These are phyloP conservation scores for Bombyx huttoni DNA, from an alignment of 2,888 invertebrate species.

Conservation along the genomic window DNA sequence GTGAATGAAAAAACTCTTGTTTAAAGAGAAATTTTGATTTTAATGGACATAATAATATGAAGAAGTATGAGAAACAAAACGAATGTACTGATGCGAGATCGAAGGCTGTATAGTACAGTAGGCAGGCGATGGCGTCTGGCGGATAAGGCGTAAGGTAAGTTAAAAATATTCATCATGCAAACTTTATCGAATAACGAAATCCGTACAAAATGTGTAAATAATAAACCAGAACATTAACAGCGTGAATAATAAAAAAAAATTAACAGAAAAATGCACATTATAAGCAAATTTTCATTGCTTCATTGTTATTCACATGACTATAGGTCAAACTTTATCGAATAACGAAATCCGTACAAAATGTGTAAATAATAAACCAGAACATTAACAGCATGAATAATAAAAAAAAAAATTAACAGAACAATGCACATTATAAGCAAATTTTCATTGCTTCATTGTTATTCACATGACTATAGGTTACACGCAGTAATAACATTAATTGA, in stretches of 20 bases:
- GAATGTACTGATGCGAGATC: no score
- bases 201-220: no score
- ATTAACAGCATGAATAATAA: neutral
- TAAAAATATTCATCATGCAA: no score
- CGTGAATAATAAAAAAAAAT: neutral
- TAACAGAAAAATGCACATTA: neutral
- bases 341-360: no score
- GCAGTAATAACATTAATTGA: constrained; percentile 9
- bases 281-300: neutral
- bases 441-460: neutral
- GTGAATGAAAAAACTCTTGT: no score
- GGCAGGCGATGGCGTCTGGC: no score
- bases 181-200: no score
- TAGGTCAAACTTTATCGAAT: neutral
- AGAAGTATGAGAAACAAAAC: no score
- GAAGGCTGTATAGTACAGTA: no score
- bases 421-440: neutral
- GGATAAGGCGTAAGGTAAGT: no score
- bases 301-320: constrained; percentile 2
- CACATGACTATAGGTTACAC: constrained; percentile 2
- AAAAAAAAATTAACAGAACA: neutral
- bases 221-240: constrained; percentile 2
- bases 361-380: neutral
- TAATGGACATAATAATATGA: no score
- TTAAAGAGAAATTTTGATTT: no score